Conservation (phyloP, 2,113 vertebrate genomes). For the Melospiza melodia region DNA sequence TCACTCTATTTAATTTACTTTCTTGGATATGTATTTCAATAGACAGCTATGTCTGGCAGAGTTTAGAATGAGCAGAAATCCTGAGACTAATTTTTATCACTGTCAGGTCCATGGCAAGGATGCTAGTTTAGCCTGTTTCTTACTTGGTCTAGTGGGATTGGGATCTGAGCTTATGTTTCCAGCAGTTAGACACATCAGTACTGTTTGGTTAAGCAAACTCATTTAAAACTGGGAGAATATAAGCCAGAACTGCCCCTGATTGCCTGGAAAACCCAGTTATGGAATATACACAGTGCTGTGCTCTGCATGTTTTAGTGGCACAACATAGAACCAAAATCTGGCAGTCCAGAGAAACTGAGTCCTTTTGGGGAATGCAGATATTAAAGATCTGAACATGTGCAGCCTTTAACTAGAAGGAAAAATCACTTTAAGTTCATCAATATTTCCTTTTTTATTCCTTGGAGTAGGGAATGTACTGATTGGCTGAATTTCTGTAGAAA, state of each 20-base stretch:
- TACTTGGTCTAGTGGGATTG: background rate
- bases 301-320: background rate
- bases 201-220: background rate
- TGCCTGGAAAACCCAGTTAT: background rate
- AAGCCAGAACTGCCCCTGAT: background rate
- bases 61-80: constrained; percentile 24
- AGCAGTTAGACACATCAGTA: background rate
- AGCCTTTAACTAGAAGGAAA: background rate
- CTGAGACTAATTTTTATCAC: background rate
- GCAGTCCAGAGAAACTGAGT: background rate
- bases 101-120: background rate
- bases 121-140: background rate
- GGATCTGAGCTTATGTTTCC: background rate
- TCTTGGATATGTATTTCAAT: background rate
- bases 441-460: constrained; percentile 8
- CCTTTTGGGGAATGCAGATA: constrained; percentile 1
- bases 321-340: background rate
- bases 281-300: background rate
- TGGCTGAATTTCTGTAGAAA: background rate
- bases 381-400: background rate
- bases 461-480: background rate
- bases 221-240: background rate
- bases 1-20: background rate
- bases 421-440: background rate
- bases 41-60: background rate